These are phyloP conservation scores for Diplodus puntazzo DNA, from an alignment of 2,797 vertebrate species.

Conservation along the genomic window DNA sequence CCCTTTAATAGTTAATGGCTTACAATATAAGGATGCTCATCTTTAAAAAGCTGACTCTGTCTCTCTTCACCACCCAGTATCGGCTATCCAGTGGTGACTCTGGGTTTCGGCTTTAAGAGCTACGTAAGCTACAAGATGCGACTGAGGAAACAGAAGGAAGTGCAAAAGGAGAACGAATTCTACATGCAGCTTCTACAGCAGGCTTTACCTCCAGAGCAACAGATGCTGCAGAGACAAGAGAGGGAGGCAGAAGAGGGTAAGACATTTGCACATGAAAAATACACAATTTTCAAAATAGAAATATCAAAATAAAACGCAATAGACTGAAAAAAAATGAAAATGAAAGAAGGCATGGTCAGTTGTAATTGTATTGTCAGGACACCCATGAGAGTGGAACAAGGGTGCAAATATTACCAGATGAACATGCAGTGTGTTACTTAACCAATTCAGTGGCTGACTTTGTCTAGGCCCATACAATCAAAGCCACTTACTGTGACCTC, in stretches of 20 bases:
- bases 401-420: not conserved
- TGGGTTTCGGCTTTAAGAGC: constrained; percentile 99
- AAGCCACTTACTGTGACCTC: not conserved
- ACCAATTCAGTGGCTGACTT: not conserved
- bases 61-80: constrained; percentile 84
- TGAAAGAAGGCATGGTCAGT: not conserved
- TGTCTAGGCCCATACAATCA: not conserved
- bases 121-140: constrained; percentile 99
- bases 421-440: not conserved
- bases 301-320: not conserved
- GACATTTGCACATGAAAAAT: constrained; percentile 40
- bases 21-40: not conserved
- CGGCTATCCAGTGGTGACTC: constrained; percentile 97
- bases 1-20: not conserved
- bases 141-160: constrained; percentile 96
- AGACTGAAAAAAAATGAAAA: too few species aligned
- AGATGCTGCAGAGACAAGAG: constrained; percentile 97
- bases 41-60: not conserved
- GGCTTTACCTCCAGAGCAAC: constrained; percentile 95
- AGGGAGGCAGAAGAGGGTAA: constrained; percentile 96
- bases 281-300: not conserved
- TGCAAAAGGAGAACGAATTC: constrained; percentile 99
- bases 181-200: constrained; percentile 99
- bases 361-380: not conserved
- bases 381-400: not conserved